Evolutionary conservation across 2,888 invertebrate genomes (phyloP), one percentile per base, ranked within the genome.

Genomic region (Dromius quadrimaculatus): DNA sequence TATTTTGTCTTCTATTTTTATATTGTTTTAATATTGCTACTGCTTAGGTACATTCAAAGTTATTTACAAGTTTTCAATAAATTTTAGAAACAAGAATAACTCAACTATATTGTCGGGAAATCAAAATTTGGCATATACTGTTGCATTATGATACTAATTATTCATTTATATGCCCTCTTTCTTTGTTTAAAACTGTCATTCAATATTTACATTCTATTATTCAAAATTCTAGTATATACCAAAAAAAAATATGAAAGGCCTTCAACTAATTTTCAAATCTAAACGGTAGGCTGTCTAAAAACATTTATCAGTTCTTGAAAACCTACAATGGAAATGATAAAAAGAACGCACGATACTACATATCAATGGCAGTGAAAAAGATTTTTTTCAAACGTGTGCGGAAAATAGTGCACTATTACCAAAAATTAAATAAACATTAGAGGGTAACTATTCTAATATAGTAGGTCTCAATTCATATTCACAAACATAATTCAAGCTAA

Each of bases 351-450:
- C 59, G 41, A 62, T 62, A 20, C 62, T 62, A 62, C 62, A 62
- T 62, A 41, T 62, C 62, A 62, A 65, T 65, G 65, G 65, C 65
- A 65, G 65, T 65, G 65, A 65, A 65, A 50, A 65, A 50, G 54
- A 54, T 65, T 65, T 54, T 54, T 54, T 22, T 32, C 50, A 54
- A 65, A 65, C 28, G 28, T 63, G 47, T 64, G 47, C 64, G 47
- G 47, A 45, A 64, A 41, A 41, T 41, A 62, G 62, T 62, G 62
- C 62, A 62, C 62, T 59, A 62, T 59, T 41, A 41, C 41, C 36
- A 20, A 41, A 62, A 62, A 62, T 22, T 13, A 62, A 62, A 34
- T n/a, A 1, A 32, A 28, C 54, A 54, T 54, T 54, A 15, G 4
- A 32, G 23, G 61, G 36, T 62, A 34, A 59, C 59, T 59, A 59